Percentiles rank a stretch among this genome's conserved stretches.
These are phyloP conservation scores for Sphenopsis melanotis DNA, from an alignment of 2,797 vertebrate species.

Conservation along the genomic window DNA sequence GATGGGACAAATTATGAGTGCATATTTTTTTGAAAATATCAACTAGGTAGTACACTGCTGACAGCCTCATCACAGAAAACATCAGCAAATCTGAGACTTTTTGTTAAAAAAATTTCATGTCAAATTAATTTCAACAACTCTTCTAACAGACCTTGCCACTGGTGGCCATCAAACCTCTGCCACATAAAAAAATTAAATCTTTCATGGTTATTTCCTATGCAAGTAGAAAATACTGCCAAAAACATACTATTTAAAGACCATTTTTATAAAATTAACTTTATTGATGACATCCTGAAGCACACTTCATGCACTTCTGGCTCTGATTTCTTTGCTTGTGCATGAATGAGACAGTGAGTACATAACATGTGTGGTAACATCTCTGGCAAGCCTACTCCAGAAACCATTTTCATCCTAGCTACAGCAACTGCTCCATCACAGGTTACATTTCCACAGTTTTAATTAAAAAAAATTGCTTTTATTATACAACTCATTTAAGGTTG, in stretches of 20 bases:
- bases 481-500: not conserved
- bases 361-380: not conserved
- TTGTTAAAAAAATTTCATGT: not conserved
- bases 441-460: not conserved
- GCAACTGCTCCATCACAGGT: not conserved
- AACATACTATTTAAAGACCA: not conserved
- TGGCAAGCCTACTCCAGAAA: not conserved
- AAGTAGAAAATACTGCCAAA: not conserved
- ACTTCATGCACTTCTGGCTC: not conserved
- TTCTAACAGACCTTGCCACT: not conserved
- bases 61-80: not conserved
- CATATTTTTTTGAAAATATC: fast-evolving
- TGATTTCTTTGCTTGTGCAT: not conserved
- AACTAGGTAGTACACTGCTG: not conserved
- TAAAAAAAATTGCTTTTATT: not conserved
- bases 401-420: not conserved
- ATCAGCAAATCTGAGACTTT: not conserved
- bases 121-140: not conserved
- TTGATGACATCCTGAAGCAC: not conserved
- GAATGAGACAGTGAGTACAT: not conserved
- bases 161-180: not conserved
- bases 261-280: not conserved
- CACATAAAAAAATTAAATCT: not conserved
- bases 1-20: not conserved
- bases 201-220: no score